phyloP scores from a whole-genome alignment of 2,797 vertebrate genomes.

The Spinibarbus caldwelli region DNA sequence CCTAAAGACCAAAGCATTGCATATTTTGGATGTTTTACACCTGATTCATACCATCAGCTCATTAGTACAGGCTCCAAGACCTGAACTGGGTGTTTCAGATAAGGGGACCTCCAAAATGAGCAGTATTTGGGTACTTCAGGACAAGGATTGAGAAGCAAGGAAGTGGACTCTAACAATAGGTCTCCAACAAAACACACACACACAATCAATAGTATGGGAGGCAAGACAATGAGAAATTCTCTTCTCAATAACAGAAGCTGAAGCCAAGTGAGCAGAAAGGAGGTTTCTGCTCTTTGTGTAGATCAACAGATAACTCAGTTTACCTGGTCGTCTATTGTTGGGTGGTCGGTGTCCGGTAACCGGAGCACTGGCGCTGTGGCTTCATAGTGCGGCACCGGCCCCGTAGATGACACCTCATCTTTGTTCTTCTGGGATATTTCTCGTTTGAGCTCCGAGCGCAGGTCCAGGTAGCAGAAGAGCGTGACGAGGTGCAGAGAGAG shows the following conservation, averaged over 20 bases:
- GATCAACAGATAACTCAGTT: constrained; percentile 21
- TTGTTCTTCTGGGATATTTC: constrained; percentile 68
- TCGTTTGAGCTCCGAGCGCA: constrained; percentile 82
- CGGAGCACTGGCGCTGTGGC: constrained; percentile 45
- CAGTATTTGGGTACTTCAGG: not conserved
- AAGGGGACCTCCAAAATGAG: not conserved
- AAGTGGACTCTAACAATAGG: constrained; percentile 7
- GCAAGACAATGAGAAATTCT: not conserved
- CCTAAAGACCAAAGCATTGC: not conserved
- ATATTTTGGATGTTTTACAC: not conserved
- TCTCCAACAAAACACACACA: not conserved
- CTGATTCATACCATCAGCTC: not conserved
- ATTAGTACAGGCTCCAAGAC: not conserved
- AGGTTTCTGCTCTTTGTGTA: not conserved
- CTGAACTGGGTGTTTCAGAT: not conserved
- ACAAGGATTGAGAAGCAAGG: not conserved
- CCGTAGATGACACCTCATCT: constrained; percentile 50
- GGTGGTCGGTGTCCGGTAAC: constrained; percentile 53
- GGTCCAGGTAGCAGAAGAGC: constrained; percentile 83
- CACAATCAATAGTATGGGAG: not conserved
- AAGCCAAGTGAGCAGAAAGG: not conserved
- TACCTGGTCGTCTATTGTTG: constrained; percentile 58
- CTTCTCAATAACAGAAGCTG: constrained; percentile 10
- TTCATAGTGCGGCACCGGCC: constrained; percentile 35
- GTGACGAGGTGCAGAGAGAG: constrained; percentile 84